Conservation (phyloP, 2,888 invertebrate genomes). For the Acleris cristana region DNA sequence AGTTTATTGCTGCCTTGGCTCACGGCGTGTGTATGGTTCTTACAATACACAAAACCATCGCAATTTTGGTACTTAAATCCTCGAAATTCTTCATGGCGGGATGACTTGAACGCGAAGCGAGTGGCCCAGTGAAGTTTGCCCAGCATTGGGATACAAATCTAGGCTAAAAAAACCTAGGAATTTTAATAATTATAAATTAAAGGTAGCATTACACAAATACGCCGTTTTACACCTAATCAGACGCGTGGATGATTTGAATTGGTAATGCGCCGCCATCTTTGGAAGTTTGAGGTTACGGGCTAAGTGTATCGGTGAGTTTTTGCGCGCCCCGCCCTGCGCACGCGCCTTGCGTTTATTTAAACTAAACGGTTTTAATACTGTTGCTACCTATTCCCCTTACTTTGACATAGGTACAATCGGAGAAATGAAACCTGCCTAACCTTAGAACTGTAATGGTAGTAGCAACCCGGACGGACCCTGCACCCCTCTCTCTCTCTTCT, state of each 20-base stretch:
- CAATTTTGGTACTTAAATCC: too few species aligned
- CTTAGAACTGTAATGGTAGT: too few species aligned
- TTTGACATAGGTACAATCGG: not conserved
- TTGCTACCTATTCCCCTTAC: not conserved
- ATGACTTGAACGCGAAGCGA: too few species aligned
- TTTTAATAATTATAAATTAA: conserved; percentile 19
- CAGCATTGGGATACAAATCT: too few species aligned
- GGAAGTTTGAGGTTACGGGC: conserved; percentile 12
- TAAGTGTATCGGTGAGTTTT: conserved; percentile 29
- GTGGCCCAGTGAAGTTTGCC: too few species aligned
- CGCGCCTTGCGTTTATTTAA: conserved; percentile 1
- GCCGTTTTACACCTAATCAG: conserved; percentile 22
- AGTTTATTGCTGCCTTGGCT: too few species aligned
- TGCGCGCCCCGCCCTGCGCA: conserved; percentile 13
- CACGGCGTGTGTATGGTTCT: too few species aligned
- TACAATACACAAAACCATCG: too few species aligned
- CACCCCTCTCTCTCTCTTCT: too few species aligned
- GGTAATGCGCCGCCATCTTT: conserved; percentile 25
- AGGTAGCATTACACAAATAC: conserved; percentile 5
- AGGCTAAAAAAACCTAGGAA: not conserved
- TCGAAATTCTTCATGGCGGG: too few species aligned
- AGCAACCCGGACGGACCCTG: too few species aligned
- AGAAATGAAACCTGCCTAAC: too few species aligned
- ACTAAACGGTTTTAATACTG: not conserved
- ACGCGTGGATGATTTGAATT: conserved; percentile 18